A percentile compares a stretch with the other conserved stretches of the same genome.
phyloP scores from a whole-genome alignment of 2,113 vertebrate species.

The Sinocyclocheilus anophthalmus region DNA sequence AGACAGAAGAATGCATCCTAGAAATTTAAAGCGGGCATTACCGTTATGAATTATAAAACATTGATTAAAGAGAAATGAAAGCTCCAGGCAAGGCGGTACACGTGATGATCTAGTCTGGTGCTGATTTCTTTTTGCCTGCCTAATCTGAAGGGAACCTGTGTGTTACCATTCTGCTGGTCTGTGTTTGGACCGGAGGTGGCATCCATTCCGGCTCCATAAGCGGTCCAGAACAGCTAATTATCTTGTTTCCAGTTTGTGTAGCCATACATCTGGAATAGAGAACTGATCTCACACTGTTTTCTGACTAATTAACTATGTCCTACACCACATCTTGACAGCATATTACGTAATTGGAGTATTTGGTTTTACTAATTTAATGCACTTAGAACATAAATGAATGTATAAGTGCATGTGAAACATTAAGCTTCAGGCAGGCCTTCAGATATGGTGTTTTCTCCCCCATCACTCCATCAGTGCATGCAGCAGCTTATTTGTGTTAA shows the following conservation, averaged over 20 bases:
- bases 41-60: slow-evolving; percentile 1
- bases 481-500: slow-evolving; percentile 13
- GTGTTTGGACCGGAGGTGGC: slow-evolving; percentile 28
- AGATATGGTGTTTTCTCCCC: neutral
- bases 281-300: slow-evolving; percentile 4
- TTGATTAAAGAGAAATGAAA: slow-evolving; percentile 31
- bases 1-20: neutral
- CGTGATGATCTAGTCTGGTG: neutral
- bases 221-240: slow-evolving; percentile 26
- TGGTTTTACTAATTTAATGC: neutral
- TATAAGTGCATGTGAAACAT: neutral
- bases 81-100: neutral
- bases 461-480: slow-evolving; percentile 13
- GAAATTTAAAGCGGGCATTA: neutral
- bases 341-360: neutral
- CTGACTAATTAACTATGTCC: neutral
- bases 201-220: neutral
- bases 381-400: slow-evolving; percentile 9
- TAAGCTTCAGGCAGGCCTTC: neutral
- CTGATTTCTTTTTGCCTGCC: slow-evolving; percentile 5
- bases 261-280: neutral
- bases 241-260: slow-evolving; percentile 43
- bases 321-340: neutral
- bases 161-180: neutral
- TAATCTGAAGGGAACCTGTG: slow-evolving; percentile 19